These are phyloP conservation scores for Platyscapa corneri DNA, from an alignment of 1,140 invertebrate genomes.

Conservation along the genomic window DNA sequence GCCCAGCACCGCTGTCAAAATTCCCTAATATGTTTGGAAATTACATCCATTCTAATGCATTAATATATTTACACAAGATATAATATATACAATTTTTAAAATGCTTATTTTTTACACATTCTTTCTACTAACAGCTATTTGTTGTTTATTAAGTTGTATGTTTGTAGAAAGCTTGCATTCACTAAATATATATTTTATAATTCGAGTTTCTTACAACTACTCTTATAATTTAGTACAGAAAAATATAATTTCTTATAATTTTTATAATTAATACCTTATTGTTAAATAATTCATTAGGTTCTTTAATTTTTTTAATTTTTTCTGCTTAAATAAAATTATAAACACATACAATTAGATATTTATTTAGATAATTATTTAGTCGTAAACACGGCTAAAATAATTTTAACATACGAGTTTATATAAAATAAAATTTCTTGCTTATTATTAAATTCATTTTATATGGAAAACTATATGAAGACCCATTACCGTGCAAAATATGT, in stretches of 20 bases:
- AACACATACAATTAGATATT: too few relatives aligned
- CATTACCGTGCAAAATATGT: slow-evolving; percentile 29
- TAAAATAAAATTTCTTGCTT: neutral
- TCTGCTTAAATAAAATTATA: neutral
- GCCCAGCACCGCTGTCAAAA: slow-evolving; percentile 91
- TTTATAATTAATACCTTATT: neutral
- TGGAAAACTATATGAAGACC: neutral
- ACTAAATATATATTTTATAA: too few relatives aligned
- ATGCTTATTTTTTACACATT: neutral
- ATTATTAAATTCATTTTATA: neutral
- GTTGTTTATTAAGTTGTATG: neutral
- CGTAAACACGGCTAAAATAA: neutral
- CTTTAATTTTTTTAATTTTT: too few relatives aligned
- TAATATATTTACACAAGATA: slow-evolving; percentile 45
- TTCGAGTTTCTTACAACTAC: too few relatives aligned
- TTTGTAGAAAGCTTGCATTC: neutral
- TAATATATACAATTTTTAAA: slow-evolving; percentile 9
- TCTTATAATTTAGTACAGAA: too few relatives aligned
- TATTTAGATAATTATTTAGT: neutral
- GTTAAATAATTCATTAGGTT: too few relatives aligned
- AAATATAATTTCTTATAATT: neutral
- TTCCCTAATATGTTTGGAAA: slow-evolving; percentile 80
- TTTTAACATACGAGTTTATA: neutral
- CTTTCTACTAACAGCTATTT: slow-evolving; percentile 2
- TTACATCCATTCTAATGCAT: slow-evolving; percentile 50